Percentiles rank a stretch among this genome's conserved stretches.
Evolutionary conservation across 2,113 vertebrate species (phyloP).

Genomic region (Chamaea fasciata): DNA sequence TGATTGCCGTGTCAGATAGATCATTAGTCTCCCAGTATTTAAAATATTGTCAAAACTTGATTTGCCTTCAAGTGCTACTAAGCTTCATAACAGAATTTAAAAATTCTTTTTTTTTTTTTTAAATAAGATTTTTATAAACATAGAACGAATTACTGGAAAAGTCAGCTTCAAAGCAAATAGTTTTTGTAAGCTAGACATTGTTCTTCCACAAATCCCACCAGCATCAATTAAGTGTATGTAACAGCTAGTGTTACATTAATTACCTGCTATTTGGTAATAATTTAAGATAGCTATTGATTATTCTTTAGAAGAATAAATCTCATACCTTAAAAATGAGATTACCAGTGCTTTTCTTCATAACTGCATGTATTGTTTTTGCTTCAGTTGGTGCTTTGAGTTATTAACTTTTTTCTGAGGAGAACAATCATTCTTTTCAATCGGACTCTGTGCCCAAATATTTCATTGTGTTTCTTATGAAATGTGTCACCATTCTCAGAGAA

Average conservation of each 20-base stretch:
- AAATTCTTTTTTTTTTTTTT: background rate
- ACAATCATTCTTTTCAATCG: background rate
- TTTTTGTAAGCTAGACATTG: background rate
- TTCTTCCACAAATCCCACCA: background rate
- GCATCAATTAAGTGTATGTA: background rate
- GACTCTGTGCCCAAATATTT: background rate
- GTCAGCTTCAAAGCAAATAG: background rate
- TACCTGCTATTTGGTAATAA: background rate
- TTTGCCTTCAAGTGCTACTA: background rate
- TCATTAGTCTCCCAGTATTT: background rate
- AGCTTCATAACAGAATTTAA: background rate
- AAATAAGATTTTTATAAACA: background rate
- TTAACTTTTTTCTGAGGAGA: background rate
- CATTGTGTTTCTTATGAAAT: background rate
- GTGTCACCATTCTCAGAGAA: background rate
- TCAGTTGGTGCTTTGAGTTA: background rate
- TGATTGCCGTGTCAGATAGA: background rate
- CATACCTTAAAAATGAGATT: background rate
- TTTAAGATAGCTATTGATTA: background rate
- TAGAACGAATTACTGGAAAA: background rate
- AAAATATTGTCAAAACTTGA: background rate
- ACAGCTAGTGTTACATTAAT: background rate
- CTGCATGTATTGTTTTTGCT: background rate
- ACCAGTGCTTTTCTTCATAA: background rate
- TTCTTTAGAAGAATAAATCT: background rate